Evolutionary conservation across 2,888 invertebrate species (phyloP).

Genomic region (Diaprepes abbreviatus): DNA sequence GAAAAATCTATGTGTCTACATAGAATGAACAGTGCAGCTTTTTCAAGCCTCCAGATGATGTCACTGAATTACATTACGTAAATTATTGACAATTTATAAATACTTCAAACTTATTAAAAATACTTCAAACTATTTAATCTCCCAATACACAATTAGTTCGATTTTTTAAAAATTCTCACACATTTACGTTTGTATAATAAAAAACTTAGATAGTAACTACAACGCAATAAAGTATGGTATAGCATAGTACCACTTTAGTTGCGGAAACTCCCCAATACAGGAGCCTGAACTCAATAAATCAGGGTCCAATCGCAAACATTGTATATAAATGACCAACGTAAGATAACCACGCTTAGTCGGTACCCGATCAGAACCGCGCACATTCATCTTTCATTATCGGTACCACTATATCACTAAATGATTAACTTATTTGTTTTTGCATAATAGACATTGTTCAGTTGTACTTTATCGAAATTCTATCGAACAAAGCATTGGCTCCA

Average conservation of each 20-base stretch:
- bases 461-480: background rate
- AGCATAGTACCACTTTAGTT: background rate
- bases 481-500: background rate
- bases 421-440: slow-evolving; percentile 1
- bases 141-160: no score
- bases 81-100: no score
- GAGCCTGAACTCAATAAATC: slow-evolving; percentile 34
- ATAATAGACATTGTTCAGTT: slow-evolving; percentile 7
- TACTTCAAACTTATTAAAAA: no score
- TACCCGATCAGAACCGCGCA: slow-evolving; percentile 45
- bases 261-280: slow-evolving; percentile 23
- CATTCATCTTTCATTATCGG: slow-evolving; percentile 23
- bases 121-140: no score
- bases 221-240: no score
- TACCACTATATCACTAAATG: slow-evolving; percentile 17
- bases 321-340: slow-evolving; percentile 45
- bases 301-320: slow-evolving; percentile 44
- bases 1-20: no score
- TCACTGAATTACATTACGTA: no score
- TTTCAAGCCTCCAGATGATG: no score
- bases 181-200: no score
- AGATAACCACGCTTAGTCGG: slow-evolving; percentile 41
- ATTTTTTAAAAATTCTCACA: no score
- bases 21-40: no score
- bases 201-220: no score